Conservation (phyloP, 1,140 invertebrate genomes). For the Cyclargus thomasi region DNA sequence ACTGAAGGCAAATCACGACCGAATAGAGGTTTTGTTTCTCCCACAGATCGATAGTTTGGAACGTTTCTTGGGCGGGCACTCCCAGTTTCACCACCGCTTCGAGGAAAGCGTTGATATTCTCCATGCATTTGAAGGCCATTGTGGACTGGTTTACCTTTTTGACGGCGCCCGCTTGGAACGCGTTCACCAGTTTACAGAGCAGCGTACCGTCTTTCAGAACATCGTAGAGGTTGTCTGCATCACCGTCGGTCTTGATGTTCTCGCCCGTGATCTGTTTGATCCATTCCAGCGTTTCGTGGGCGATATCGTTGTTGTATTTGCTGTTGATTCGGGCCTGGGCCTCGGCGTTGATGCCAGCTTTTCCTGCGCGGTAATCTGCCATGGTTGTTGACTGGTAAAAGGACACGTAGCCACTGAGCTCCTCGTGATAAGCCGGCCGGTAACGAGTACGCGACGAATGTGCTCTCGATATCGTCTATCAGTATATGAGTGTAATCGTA, state of each 20-base stretch:
- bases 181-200: constrained; percentile 90
- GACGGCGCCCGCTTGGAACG: constrained; percentile 85
- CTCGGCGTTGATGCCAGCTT: constrained; percentile 69
- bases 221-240: constrained; percentile 93
- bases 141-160: constrained; percentile 91
- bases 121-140: constrained; percentile 99
- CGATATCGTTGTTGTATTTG: constrained; percentile 95
- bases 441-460: constrained; percentile 49
- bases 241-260: constrained; percentile 86
- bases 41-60: constrained; percentile 98
- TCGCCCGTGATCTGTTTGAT: constrained; percentile 88
- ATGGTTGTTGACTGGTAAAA: constrained; percentile 55
- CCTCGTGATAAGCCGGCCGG: constrained; percentile 52
- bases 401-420: constrained; percentile 65
- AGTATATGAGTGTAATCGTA: constrained; percentile 40
- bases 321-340: constrained; percentile 84
- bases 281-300: constrained; percentile 93
- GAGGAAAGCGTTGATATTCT: constrained; percentile 97
- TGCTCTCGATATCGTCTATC: constrained; percentile 57
- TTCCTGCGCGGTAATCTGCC: constrained; percentile 63
- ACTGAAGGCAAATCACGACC: constrained; percentile 95
- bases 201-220: constrained; percentile 89
- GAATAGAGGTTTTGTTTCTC: constrained; percentile 97
- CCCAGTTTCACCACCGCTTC: constrained; percentile 90
- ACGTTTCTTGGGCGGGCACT: constrained; percentile 95